These are phyloP conservation scores for Drosophila mimetica DNA, from an alignment of 2,888 invertebrate species.

Conservation along the genomic window DNA sequence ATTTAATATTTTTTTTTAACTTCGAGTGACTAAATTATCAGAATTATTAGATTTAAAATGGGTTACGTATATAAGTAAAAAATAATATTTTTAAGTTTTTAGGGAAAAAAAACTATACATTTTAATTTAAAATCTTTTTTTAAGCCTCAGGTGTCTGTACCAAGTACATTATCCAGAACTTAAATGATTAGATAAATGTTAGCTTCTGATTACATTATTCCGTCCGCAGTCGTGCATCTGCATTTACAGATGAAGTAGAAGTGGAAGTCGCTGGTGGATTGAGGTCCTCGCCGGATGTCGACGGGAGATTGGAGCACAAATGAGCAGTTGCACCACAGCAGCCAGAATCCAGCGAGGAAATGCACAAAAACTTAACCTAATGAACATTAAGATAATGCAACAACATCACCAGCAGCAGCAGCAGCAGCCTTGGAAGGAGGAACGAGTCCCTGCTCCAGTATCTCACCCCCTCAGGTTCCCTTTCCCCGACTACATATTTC, in stretches of 20 bases:
- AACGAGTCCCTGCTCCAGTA: slow-evolving; percentile 14
- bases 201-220: neutral
- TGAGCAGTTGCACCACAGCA: slow-evolving; percentile 56
- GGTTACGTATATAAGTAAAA: no score
- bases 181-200: neutral
- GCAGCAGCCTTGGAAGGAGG: slow-evolving; percentile 9
- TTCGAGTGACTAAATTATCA: no score
- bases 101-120: no score
- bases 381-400: slow-evolving; percentile 81
- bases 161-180: no score
- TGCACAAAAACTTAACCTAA: slow-evolving; percentile 80
- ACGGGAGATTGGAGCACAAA: slow-evolving; percentile 77
- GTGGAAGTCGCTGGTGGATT: slow-evolving; percentile 44
- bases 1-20: no score
- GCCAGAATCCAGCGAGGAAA: slow-evolving; percentile 60
- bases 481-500: slow-evolving; percentile 57
- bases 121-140: no score
- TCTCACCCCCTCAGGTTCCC: neutral
- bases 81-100: no score
- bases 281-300: slow-evolving; percentile 59
- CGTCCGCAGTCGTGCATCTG: slow-evolving; percentile 1
- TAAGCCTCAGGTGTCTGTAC: no score
- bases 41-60: no score
- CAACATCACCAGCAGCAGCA: slow-evolving; percentile 47
- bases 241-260: slow-evolving; percentile 60